phyloP scores from a whole-genome alignment of 2,113 vertebrate species.

The Cyprinus carpio region DNA sequence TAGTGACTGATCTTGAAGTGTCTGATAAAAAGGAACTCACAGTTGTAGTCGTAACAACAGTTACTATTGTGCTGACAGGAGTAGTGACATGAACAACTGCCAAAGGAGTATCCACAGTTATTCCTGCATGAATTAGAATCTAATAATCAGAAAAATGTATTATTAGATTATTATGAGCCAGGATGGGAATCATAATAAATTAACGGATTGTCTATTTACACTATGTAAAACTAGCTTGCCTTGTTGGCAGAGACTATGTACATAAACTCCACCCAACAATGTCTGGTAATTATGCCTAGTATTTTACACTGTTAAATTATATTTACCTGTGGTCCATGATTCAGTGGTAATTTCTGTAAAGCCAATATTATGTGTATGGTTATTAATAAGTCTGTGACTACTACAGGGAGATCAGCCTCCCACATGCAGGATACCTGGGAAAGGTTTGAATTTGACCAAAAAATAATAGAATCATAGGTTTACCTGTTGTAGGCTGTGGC shows the following conservation, averaged over 20 bases:
- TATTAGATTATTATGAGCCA: neutral
- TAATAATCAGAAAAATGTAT: neutral
- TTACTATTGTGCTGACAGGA: conserved; percentile 57
- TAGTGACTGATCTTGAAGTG: neutral
- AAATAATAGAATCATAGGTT: neutral
- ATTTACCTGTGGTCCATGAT: no score
- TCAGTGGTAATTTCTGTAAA: neutral
- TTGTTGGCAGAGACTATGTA: no score
- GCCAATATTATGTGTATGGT: no score
- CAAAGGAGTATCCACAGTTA: conserved; percentile 58
- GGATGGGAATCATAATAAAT: neutral
- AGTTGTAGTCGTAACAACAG: conserved; percentile 59
- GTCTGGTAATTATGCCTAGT: no score
- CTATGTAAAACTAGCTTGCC: no score
- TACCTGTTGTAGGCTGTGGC: neutral
- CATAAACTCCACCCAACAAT: no score
- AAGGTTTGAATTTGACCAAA: neutral
- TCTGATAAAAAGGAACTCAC: conserved; percentile 33
- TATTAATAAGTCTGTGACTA: neutral
- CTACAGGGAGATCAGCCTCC: neutral
- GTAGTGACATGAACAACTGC: conserved; percentile 67
- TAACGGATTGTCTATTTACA: no score
- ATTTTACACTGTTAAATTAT: no score
- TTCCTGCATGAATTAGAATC: conserved; percentile 10
- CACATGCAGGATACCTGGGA: neutral